Base-by-base conservation (phyloP, 2,113 vertebrate species). In the Indicator indicator region DNA sequence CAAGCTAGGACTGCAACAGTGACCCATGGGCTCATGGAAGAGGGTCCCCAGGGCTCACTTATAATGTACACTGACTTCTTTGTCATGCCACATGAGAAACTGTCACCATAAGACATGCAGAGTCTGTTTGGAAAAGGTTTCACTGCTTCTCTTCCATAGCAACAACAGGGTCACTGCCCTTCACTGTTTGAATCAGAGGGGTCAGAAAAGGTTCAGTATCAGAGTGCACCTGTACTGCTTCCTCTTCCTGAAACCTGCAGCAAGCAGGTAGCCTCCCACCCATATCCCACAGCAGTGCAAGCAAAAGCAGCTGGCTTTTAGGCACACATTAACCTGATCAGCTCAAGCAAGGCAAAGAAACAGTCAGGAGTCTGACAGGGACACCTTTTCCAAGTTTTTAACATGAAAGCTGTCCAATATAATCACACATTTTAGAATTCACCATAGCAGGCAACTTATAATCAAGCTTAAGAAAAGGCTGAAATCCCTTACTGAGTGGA, bases 91-190 rank as follows among this genome's bases (percentile, higher is more conserved):
- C 63, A 84, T 71, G 36, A 72, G 44, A 72, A 65, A 65, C 3
- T 24, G 17, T 60, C 73, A 88, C 50, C 18, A 0, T 24, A 56
- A 42, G 40, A 48, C 32, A 86, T 78, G 40, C 36, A 68, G 26
- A 93, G 54, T 5, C 42, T 92, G 38, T 62, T 40, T 62, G 63
- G 59, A 74, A 83, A 77, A 92, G 40, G 28, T 67, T 93, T 55
- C 52, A 70, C n/a, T 83, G 33, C 9, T 59, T 15, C 36, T 70
- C 32, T 86, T 60, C 28, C 6, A 0, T 33, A 76, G 18, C 0
- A 81, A 65, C 21, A 76, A 42, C 5, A 40, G 27, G 36, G 54
- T 33, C 54, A 54, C 18, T 69, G 71, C 6, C 27, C 67, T 88
- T 38, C 24, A 46, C 10, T 75, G 19, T 58, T 60, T 84, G 59